Evolutionary conservation across 2,797 vertebrate genomes (phyloP).

Genomic region (Chrosomus eos): DNA sequence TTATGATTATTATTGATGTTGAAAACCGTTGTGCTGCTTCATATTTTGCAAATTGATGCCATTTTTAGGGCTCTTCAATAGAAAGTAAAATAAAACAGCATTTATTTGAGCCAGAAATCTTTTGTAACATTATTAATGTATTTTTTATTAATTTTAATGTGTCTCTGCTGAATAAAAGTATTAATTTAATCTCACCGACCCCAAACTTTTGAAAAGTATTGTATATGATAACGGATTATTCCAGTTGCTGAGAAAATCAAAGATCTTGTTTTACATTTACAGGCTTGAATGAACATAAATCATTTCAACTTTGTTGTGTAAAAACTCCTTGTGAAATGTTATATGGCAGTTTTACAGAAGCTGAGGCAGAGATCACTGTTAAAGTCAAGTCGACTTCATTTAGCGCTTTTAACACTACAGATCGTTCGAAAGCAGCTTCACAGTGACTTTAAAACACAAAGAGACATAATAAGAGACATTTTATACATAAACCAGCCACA

Average conservation of each 20-base stretch:
- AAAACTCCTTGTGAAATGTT: slow-evolving; percentile 1
- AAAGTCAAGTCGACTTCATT: no score
- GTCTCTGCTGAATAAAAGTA: background rate
- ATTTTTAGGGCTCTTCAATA: no score
- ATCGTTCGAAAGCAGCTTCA: no score
- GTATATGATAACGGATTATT: background rate
- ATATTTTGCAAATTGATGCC: no score
- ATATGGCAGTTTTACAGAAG: background rate
- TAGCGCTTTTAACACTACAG: no score
- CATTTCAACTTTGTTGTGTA: background rate
- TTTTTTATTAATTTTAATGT: background rate
- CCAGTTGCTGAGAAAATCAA: background rate
- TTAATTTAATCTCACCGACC: background rate
- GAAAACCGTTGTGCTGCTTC: background rate
- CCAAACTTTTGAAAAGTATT: background rate
- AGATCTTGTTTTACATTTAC: background rate
- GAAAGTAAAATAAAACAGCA: background rate
- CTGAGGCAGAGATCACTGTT: background rate
- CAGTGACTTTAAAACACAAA: background rate
- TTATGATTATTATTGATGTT: background rate
- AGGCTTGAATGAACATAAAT: background rate
- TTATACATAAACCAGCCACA: background rate
- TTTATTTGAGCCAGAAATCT: background rate
- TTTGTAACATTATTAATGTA: background rate
- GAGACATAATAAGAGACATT: background rate